These are phyloP conservation scores for Apamea anceps DNA, from an alignment of 2,888 invertebrate genomes.

Conservation along the genomic window DNA sequence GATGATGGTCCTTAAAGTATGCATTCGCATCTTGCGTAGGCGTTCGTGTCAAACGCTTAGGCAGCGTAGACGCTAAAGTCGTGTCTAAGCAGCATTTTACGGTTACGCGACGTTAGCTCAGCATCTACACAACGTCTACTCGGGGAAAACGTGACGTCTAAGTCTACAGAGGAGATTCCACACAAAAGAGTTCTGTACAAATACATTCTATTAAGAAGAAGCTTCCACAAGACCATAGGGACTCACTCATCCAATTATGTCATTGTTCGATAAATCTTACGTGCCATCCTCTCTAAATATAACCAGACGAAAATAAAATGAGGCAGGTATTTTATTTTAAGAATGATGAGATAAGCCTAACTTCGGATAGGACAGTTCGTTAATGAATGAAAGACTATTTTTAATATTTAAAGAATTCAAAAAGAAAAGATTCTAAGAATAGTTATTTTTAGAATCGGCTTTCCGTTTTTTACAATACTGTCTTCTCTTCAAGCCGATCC, in stretches of 20 bases:
- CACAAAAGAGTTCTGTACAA: neutral
- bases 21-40: neutral
- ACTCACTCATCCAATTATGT: neutral
- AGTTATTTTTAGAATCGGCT: neutral
- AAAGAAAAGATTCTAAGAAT: too few species aligned
- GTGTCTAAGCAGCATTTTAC: neutral
- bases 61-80: neutral
- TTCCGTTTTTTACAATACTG: neutral
- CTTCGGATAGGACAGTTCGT: neutral
- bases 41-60: neutral
- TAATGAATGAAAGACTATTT: neutral
- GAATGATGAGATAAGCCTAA: neutral
- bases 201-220: neutral
- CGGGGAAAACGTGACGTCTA: too few species aligned
- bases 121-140: too few species aligned
- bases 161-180: neutral
- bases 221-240: neutral
- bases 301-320: neutral
- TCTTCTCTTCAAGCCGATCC: neutral
- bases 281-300: neutral
- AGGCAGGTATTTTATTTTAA: neutral
- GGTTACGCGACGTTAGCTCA: neutral
- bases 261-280: slow-evolving; percentile 8
- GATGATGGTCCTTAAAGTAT: too few species aligned
- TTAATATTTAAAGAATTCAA: too few species aligned